Evolutionary conservation across 2,797 vertebrate species (phyloP).

Genomic region (Trachops cirrhosus): DNA sequence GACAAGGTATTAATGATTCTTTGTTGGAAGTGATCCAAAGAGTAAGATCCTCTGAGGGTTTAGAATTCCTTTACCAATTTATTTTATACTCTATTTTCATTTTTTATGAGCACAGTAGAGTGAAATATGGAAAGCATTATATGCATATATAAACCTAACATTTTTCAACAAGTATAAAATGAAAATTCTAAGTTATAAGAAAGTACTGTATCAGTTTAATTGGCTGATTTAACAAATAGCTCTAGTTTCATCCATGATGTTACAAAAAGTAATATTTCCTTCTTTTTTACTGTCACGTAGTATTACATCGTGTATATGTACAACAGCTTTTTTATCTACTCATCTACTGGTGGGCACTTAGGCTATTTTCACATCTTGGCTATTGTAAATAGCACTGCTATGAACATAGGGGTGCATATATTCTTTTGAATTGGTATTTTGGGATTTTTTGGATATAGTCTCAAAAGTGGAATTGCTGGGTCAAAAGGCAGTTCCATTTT

Average conservation of each 20-base stretch:
- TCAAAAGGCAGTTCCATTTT: neutral
- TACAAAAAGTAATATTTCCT: neutral
- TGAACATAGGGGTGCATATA: neutral
- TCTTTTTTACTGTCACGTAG: neutral
- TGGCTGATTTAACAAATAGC: neutral
- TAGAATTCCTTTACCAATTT: neutral
- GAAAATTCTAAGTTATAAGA: neutral
- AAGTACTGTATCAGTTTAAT: neutral
- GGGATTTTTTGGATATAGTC: neutral
- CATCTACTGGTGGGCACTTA: neutral
- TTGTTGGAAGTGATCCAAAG: neutral
- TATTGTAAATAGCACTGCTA: neutral
- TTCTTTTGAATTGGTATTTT: neutral
- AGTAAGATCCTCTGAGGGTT: neutral
- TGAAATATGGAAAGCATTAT: neutral
- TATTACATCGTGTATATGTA: neutral
- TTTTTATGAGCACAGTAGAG: neutral
- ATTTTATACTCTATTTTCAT: neutral
- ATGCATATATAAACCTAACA: neutral
- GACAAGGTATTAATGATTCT: neutral
- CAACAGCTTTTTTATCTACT: neutral
- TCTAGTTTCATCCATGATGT: neutral
- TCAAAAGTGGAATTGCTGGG: neutral
- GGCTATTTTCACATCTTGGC: neutral
- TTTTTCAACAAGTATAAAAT: constrained; percentile 3